Evolutionary conservation across 2,888 invertebrate genomes (phyloP), one percentile per base, ranked within the genome.

Genomic region (Drosophila paranaensis): DNA sequence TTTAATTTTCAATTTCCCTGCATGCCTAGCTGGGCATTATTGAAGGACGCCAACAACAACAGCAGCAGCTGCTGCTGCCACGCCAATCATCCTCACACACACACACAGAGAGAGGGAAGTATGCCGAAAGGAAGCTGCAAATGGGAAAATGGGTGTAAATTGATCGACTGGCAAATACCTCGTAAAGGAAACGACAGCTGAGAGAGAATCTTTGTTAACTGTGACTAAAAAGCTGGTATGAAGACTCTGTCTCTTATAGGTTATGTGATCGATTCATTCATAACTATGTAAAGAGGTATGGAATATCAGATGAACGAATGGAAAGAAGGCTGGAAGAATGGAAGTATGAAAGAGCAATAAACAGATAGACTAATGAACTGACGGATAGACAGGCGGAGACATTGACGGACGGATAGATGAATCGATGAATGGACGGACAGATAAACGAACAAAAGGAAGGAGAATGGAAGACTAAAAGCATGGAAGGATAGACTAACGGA

Each of bases 1-100:
- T 58, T 74, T 79, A 78, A 79, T 77, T 78, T 77, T 48, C 77
- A 78, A 77, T 77, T 77, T 77, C 77, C 77, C 74, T 70, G 50
- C 69, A 64, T 60, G 39, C 66, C 56, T 43, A 50, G 58, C 42
- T 43, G 55, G 39, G 16, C 62, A 69, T 60, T 74, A 75, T 73
- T 71, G 71, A 62, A 46, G 50, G 55, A 20, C 37, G 40, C 20
- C 30, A 48, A 45, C 43, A 37, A 48, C 43, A 43, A 50, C 30
- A 48, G 6, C 48, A 46, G 27, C 30, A n/a, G 46, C 27, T n/a
- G 9, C 27, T 27, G 79, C 74, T 69, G 35, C 45, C 30, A 55
- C 45, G 56, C n/a, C 75, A 66, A 79, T 71, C 63, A 69, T 8
- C 58, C 63, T 45, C 25, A n/a, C 37, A 25, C 33, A 55, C 37